These are phyloP conservation scores for Caranx melampygus DNA, from an alignment of 2,113 vertebrate genomes.

Conservation along the genomic window DNA sequence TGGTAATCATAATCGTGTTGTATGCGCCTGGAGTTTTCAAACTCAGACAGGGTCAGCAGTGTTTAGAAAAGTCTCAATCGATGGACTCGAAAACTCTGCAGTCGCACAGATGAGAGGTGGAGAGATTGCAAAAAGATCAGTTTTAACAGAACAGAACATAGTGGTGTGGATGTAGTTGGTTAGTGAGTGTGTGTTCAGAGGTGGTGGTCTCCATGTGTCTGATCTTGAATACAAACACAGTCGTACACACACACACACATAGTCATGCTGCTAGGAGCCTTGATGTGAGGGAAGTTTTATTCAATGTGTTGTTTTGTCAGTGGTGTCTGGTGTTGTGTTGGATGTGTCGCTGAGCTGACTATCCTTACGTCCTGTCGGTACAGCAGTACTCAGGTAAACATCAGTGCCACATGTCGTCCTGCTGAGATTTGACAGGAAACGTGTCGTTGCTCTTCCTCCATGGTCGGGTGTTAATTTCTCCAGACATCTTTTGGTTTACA, in stretches of 20 bases:
- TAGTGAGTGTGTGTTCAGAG: not conserved
- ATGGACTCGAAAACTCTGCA: no score
- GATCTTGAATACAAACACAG: conserved; percentile 30
- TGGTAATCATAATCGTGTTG: no score
- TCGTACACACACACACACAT: not conserved
- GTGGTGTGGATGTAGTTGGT: no score
- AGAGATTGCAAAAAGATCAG: no score
- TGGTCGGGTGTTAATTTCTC: not conserved
- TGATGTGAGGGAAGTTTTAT: not conserved
- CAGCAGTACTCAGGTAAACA: not conserved
- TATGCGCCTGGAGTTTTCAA: no score
- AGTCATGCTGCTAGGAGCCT: not conserved
- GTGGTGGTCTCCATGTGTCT: not conserved
- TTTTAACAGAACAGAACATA: no score
- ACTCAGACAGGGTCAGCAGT: no score
- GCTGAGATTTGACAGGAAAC: not conserved
- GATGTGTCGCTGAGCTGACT: not conserved
- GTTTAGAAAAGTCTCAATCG: no score
- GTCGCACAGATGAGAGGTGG: no score
- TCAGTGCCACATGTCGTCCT: not conserved
- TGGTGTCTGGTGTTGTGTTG: not conserved
- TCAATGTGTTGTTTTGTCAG: not conserved
- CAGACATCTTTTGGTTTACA: conserved; percentile 5
- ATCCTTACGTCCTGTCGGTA: not conserved
- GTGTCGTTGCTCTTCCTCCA: not conserved